A percentile compares a stretch with the other conserved stretches of the same genome.
Conservation (phyloP, 2,888 invertebrate species). For the Catocala nupta region DNA sequence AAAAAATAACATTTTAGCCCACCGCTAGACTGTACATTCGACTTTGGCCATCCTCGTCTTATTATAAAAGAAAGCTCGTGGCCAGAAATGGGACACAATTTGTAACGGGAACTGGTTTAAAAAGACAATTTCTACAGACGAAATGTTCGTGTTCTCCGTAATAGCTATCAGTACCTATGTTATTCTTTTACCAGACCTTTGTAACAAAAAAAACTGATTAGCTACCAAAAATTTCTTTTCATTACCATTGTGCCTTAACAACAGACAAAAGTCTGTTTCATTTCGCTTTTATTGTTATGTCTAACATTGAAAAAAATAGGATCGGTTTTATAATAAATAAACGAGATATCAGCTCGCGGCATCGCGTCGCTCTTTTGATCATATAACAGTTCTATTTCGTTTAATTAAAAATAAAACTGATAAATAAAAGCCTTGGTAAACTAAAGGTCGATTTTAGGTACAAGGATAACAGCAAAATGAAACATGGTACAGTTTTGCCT, state of each 20-base stretch:
- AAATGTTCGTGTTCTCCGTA: neutral
- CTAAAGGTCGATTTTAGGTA: constrained; percentile 31
- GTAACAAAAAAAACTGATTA: constrained; percentile 32
- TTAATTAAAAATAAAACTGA: constrained; percentile 36
- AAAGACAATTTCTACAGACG: neutral
- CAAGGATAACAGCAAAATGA: constrained; percentile 37
- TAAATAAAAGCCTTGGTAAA: constrained; percentile 17
- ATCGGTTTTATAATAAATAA: constrained; percentile 31
- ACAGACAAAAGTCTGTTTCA: constrained; percentile 34
- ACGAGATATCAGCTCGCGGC: constrained; percentile 31
- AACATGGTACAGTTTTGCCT: constrained; percentile 46
- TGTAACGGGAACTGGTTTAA: neutral
- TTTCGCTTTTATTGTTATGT: constrained; percentile 35
- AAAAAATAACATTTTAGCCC: too few species aligned
- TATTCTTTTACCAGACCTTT: constrained; percentile 14
- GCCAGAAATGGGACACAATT: too few species aligned
- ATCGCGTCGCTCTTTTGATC: constrained; percentile 31
- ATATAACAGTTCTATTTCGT: constrained; percentile 18
- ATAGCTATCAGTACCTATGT: neutral
- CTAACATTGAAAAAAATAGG: constrained; percentile 32
- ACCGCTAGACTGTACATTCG: too few species aligned
- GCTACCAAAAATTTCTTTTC: constrained; percentile 32
- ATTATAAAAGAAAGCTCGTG: too few species aligned
- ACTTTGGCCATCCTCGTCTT: too few species aligned
- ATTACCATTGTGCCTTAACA: constrained; percentile 29